Evolutionary conservation across 92 coral and sea anemone genomes (phyloP), one percentile per base, ranked within the genome.

Genomic region (Micromussa lordhowensis): DNA sequence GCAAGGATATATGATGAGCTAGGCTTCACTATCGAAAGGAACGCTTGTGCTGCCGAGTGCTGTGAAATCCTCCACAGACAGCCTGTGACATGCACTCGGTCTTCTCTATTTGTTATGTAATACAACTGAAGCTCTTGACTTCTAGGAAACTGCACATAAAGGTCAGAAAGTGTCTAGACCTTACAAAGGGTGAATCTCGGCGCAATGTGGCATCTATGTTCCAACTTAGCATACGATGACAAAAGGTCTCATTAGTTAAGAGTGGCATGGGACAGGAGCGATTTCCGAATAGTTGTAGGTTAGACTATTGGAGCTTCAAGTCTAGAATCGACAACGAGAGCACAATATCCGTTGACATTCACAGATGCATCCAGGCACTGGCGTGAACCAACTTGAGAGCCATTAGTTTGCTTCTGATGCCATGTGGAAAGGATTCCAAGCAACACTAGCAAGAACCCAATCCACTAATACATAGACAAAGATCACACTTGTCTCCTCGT

Each of bases 1-100:
- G 98, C 98, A 77, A 87, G 94, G 88, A 93, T 96, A 78, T 96
- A 96, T 87, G 93, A 97, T 34, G 99, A 97, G 74, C 89, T 97
- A 85, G 98, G 95, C 17, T 95, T 93, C 86, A 91, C 87, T 17
- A 85, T 90, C 17, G 96, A 96, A 70, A 85, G 98, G 85, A 94
- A 97, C 80, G 92, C 79, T 19, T 97, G 96, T 91, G 93, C 98
- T 58, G 88, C 91, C 11, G 97, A 97, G 64, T 96, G 98, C 90
- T 93, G 92, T 63, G 92, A 91, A 28, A 64, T 95, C 40, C 84
- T 93, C 29, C 90, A 87, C 55, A 68, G 80, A 36, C 73, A 80
- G 15, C 88, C 82, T 26, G 36, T 7, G 12, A 31, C 17, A 30
- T 16, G n/a, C 40, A n/a, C 77, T 14, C 64, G 77, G 17, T 77